Conservation (phyloP, 2,888 invertebrate genomes). For the Spatulosminthurus flaviceps region DNA sequence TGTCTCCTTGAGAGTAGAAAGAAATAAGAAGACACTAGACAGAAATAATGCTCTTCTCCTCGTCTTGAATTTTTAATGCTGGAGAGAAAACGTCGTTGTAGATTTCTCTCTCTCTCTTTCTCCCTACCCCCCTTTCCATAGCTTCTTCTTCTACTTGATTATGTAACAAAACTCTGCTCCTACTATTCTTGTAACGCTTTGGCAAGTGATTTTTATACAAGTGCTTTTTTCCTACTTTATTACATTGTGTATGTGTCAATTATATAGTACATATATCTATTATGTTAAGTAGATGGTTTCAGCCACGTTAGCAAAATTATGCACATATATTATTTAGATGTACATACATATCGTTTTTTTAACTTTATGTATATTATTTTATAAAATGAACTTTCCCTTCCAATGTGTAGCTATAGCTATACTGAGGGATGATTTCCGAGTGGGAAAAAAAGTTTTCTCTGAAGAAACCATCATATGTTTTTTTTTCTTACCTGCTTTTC, state of each 20-base stretch:
- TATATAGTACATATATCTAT: neutral
- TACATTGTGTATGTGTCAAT: neutral
- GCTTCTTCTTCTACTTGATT: too few relatives aligned
- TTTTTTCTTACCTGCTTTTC: neutral
- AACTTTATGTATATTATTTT: too few relatives aligned
- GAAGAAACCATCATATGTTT: neutral
- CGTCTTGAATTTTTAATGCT: constrained; percentile 54
- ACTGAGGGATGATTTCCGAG: neutral
- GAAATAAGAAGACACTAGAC: constrained; percentile 31
- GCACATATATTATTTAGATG: too few relatives aligned
- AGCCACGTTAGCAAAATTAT: too few relatives aligned
- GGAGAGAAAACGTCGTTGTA: too few relatives aligned
- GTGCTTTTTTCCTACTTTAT: neutral
- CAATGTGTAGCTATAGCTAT: neutral
- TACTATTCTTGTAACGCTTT: too few relatives aligned
- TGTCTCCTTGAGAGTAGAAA: constrained; percentile 22
- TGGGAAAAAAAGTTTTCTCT: neutral
- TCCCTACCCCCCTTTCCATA: neutral
- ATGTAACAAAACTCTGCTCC: constrained; percentile 9
- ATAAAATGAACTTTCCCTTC: neutral
- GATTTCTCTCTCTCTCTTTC: too few relatives aligned
- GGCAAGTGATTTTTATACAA: constrained; percentile 20
- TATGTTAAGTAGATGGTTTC: too few relatives aligned
- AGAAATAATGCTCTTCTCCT: constrained; percentile 49
- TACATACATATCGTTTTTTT: too few relatives aligned